phyloP scores from a whole-genome alignment of 2,113 vertebrate species.

The Epinephelus lanceolatus region DNA sequence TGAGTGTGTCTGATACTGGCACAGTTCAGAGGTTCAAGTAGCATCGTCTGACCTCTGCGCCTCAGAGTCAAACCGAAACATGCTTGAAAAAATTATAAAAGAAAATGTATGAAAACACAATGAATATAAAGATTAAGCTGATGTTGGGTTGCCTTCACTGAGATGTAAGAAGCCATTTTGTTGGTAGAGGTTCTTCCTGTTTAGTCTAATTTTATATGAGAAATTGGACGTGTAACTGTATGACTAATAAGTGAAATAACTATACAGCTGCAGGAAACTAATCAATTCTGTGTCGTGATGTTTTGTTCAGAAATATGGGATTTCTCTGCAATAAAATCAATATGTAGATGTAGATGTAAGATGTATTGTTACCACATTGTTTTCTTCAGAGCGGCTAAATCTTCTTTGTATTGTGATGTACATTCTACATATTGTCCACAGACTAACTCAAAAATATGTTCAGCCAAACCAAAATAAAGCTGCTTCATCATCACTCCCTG shows the following conservation, averaged over 20 bases:
- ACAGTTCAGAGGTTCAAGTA: not conserved
- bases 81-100: not conserved
- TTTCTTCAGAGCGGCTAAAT: not conserved
- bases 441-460: not conserved
- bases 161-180: not conserved
- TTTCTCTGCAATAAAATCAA: not conserved
- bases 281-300: not conserved
- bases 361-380: not conserved
- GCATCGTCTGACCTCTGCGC: not conserved
- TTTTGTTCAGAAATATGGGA: not conserved
- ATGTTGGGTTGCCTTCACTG: not conserved
- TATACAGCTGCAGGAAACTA: not conserved
- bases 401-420: not conserved
- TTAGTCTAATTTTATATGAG: not conserved
- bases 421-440: not conserved
- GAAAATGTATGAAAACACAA: not conserved
- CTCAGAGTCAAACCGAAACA: not conserved
- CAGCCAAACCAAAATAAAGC: not conserved
- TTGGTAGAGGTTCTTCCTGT: not conserved
- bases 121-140: not conserved
- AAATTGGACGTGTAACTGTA: not conserved
- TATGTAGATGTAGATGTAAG: too few species aligned
- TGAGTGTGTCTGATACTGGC: not conserved
- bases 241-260: not conserved
- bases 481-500: not conserved